Base-by-base conservation (phyloP, 2,113 vertebrate genomes). In the Edolisoma coerulescens region DNA sequence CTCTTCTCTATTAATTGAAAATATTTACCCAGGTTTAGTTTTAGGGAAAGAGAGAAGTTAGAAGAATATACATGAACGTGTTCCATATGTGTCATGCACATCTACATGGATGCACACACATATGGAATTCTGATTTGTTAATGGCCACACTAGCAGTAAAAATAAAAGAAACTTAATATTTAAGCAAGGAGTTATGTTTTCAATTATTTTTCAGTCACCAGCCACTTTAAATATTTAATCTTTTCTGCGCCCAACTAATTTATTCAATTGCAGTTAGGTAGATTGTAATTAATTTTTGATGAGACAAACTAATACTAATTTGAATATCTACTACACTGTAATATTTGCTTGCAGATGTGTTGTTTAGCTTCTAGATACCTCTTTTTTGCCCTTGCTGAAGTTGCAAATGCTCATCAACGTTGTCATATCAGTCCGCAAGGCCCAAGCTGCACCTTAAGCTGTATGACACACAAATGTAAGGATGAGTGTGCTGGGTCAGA, bases 221-320 rank as follows among this genome's bases (percentile, higher is more conserved):
- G 15, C 35, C 56, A 67, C 59, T 76, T 60, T 65, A 88, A 90
- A 77, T 95, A 71, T 90, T 91, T 94, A 76, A 57, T 82, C 9
- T 84, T 94, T 90, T 26, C 37, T 54, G 39, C 15, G 3, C 42
- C 47, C 20, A 76, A 12, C n/a, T 94, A 75, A 87, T 94, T 95
- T 92, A 49, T 50, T 60, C 57, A 85, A 61, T 59, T 67, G 47
- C 59, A 92, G 33, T 80, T 89, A 54, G 26, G 57, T 84, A 76
- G 53, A 45, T 37, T 57, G 15, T 76, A 80, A 91, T 93, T 84
- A 67, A 45, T 91, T 81, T 94, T 97, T 95, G 54, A 76, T 44
- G 53, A 96, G 81, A 75, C 64, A 68, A 35, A 32, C 63, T n/a
- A 77, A 73, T 57, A 28, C 18, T 61, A 28, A 56, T 90, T 90